Evolutionary conservation across 2,888 invertebrate species (phyloP).

Genomic region (Dryobota labecula): DNA sequence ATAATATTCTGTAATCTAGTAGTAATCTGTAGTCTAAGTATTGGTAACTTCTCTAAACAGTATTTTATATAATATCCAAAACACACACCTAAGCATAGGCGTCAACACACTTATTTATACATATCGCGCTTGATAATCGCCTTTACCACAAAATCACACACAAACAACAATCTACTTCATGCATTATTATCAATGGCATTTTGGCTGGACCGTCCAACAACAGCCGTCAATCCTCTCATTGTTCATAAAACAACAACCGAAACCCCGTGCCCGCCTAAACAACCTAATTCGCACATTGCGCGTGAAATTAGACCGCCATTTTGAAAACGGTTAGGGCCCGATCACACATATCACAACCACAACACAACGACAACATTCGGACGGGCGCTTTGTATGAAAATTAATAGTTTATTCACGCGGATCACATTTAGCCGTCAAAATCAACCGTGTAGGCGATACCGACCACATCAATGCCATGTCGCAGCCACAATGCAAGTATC

Average conservation of each 20-base stretch:
- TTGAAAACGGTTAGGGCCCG: constrained; percentile 26
- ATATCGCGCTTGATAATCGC: not conserved
- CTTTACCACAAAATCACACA: not conserved
- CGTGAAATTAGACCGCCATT: constrained; percentile 40
- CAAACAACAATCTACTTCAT: not conserved
- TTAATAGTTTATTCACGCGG: not conserved
- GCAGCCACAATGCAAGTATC: not conserved
- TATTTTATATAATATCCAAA: too few species aligned
- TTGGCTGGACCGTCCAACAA: not conserved
- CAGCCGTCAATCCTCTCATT: constrained; percentile 15
- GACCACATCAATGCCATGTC: not conserved
- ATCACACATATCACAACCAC: not conserved
- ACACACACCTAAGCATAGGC: too few species aligned
- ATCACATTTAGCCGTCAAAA: not conserved
- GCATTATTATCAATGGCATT: constrained; percentile 11
- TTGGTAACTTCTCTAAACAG: too few species aligned
- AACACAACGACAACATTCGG: not conserved
- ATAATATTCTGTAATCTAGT: too few species aligned
- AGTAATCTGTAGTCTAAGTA: too few species aligned
- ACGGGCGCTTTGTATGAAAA: not conserved
- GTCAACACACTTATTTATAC: too few species aligned
- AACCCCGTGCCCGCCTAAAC: constrained; percentile 2
- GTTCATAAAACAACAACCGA: constrained; percentile 37
- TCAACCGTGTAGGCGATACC: not conserved
- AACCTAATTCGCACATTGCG: constrained; percentile 30